Base-by-base conservation (phyloP, 2,797 vertebrate species). In the Columba guinea region DNA sequence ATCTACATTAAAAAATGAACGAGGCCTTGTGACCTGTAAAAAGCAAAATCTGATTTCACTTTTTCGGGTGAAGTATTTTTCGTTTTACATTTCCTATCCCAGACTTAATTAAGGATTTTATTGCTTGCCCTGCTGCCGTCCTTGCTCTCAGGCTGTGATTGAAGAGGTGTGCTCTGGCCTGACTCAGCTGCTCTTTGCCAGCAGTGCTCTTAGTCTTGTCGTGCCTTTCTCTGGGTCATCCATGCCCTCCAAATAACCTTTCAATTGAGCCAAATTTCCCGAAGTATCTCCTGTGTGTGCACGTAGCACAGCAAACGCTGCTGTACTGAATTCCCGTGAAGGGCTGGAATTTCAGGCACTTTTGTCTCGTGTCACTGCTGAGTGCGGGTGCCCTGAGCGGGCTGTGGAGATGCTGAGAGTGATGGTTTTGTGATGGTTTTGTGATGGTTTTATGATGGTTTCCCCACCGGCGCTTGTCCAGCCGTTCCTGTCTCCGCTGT, bases 251-350 rank as follows among this genome's bases (percentile, higher is more conserved):
- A 77, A 70, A 20, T 5, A 17, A 28, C 37, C 70, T 53, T 26
- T 22, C 37, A 5, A 1, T 0, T 1, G 11, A 77, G 23, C 23
- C 44, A 11, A 1, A 21, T 13, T 9, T 24, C 73, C 49, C 24
- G 41, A 9, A 12, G 55, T 2, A 0, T 27, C 49, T 51, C 21
- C 73, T 12, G 23, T 14, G 53, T 1, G 1, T 13, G 44, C 44
- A 4, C 0, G 3, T 0, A 41, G 68, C 37, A 19, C 41, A 23
- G 11, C 74, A 37, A 39, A 5, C 4, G 18, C 7, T 37, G 3
- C 39, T 12, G 20, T 5, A 7, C 6, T 11, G 55, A 32, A 26
- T 20, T 32, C 62, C 56, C n/a, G 6, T 0, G 2, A 8, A 44
- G n/a, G 1, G 2, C 51, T 4, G 32, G 22, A 6, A 17, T 19